Evolutionary conservation across 1,140 invertebrate genomes (phyloP), one percentile per base, ranked within the genome.

Genomic region (Cherax destructor): DNA sequence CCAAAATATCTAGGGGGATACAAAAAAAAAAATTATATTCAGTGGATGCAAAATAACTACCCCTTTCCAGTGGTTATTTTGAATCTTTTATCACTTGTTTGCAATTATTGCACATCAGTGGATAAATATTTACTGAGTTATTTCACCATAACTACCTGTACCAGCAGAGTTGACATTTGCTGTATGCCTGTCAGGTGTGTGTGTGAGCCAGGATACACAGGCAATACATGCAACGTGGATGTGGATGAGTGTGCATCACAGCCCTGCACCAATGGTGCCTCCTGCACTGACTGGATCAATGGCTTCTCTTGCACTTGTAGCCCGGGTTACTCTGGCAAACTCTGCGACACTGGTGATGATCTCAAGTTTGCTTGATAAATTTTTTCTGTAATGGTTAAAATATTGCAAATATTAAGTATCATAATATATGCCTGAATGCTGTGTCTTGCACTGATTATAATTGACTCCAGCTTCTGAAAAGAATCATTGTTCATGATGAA

Each of bases 191-290:
- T 11, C 61, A 65, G 61, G 30, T 99, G 98, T 94, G 96, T 97
- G 93, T 99, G 98, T 95, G 96, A 97, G 18, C 96, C 98, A 0
- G 98, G 98, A 7, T 99, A 96, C 95, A 96, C 97, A 2, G 98
- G 98, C 0, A 94, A 95, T 0, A 94, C 97, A n/a, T 99, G 98
- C 94, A 96, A 97, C 93, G 96, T 96, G 47, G 96, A 97, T 93
- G 97, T 98, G 3, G 97, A 98, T 94, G 96, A 98, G 94, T 99
- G 98, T 94, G 96, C 96, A 3, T 96, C 96, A 18, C 97, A 97
- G 92, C 97, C 98, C 0, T 99, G 98, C 94, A 97, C 97, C 16
- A 98, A 98, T 94, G 98, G 97, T 16, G 98, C 97, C 49, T 96
- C 96, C 85, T 98, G 97, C 93, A 95, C 95, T 59, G 96, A 97